Base-by-base conservation (phyloP, 2,888 invertebrate genomes). In the Ectropis crepuscularia region DNA sequence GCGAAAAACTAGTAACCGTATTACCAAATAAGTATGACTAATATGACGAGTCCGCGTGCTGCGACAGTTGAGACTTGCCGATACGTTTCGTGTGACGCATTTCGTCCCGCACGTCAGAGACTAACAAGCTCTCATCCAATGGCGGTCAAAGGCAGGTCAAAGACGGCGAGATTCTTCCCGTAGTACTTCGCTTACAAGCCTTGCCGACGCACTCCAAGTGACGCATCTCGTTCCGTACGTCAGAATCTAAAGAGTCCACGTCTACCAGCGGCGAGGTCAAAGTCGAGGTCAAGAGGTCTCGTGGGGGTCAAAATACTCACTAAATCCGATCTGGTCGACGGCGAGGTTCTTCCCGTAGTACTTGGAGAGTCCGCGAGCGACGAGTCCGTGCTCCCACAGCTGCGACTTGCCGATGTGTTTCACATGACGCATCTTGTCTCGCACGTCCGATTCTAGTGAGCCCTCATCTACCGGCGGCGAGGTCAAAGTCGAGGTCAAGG, bases 311-410 rank as follows among this genome's bases (percentile, higher is more conserved):
- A n/a, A 12, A 43, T 46, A 84, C 88, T 87, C 64, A 92, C 93
- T 91, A 64, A 95, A 88, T 2, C 95, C 95, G 6, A 97, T 89
- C 73, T 96, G 95, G 81, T 97, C 95, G 0, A 98, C 98, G 0
- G 98, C 98, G 57, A 96, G 83, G 66, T 96, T 93, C 0, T 93
- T 93, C 6, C 94, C 95, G 78, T 98, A 98, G 79, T 94, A 95
- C 84, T 98, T 98, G 16, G 96, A 94, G 8, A 98, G 90, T 67
- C 94, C 93, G 66, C 94, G 94, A 9, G 96, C 81, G 0, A 96
- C 94, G 5, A 96, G 81, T 50, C 93, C 94, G 72, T 94, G 90
- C 0, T 79, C 74, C 0, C 74, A 51, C 11, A 94, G 77, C 11
- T 90, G 87, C 0, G 76, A 41, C 6, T 74, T 59, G 0, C 82